These are phyloP conservation scores for Neolamprologus kungweensis DNA, from an alignment of 2,113 vertebrate genomes.

Conservation along the genomic window DNA sequence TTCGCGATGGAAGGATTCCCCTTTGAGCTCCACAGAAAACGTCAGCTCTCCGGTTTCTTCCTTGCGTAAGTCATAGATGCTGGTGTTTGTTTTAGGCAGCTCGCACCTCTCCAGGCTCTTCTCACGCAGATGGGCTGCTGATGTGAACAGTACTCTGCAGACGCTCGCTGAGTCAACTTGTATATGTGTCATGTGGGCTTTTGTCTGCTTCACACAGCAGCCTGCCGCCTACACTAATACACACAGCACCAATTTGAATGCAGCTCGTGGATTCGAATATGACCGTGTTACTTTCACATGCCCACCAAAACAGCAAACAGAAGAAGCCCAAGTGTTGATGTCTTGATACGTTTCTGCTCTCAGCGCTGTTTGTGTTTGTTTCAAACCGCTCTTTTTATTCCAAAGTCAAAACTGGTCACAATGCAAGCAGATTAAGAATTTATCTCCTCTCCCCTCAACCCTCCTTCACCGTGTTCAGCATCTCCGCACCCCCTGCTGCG, in stretches of 20 bases:
- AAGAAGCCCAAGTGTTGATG: not conserved
- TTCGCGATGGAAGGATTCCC: not conserved
- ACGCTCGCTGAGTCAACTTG: not conserved
- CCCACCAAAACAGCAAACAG: not conserved
- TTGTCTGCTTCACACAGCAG: not conserved
- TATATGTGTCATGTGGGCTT: not conserved
- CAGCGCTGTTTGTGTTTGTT: not conserved
- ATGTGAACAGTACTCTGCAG: not conserved
- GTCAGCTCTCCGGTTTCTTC: slow-evolving; percentile 3
- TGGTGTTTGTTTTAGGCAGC: not conserved
- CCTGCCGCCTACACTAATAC: not conserved
- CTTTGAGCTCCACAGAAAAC: not conserved
- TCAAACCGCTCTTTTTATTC: not conserved
- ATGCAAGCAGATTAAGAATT: not conserved
- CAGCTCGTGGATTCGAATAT: not conserved
- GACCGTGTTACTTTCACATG: not conserved
- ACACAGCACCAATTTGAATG: not conserved
- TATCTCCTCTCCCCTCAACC: not conserved
- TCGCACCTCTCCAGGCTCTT: not conserved
- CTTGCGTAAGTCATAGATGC: not conserved
- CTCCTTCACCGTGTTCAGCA: not conserved
- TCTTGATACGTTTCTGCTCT: not conserved
- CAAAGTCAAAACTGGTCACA: not conserved
- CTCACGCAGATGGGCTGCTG: slow-evolving; percentile 5
- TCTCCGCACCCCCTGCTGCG: slow-evolving; percentile 6